Evolutionary conservation across 2,888 invertebrate genomes (phyloP).

Genomic region (Eristalis intricaria): DNA sequence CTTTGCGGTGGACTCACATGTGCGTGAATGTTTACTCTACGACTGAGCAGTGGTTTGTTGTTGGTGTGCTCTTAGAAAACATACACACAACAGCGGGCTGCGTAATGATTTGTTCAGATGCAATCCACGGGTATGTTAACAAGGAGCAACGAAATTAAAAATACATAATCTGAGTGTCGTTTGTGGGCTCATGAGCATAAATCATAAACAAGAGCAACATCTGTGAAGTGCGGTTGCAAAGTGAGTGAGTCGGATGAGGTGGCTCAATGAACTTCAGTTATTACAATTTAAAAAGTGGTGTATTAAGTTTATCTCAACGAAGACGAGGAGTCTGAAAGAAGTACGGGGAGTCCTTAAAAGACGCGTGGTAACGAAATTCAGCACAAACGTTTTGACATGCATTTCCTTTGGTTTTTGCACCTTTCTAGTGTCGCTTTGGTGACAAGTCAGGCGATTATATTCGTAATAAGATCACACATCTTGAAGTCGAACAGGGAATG

Average conservation of each 20-base stretch:
- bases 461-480: too few relatives aligned
- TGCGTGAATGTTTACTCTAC: slow-evolving; percentile 58
- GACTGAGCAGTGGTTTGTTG: slow-evolving; percentile 63
- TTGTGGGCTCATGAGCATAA: slow-evolving; percentile 61
- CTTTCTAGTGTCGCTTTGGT: too few relatives aligned
- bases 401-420: too few relatives aligned
- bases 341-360: background rate
- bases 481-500: too few relatives aligned
- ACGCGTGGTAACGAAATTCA: too few relatives aligned
- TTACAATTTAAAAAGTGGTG: background rate
- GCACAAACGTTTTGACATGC: too few relatives aligned
- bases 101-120: slow-evolving; percentile 38
- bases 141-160: slow-evolving; percentile 50
- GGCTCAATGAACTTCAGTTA: background rate
- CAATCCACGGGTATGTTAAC: slow-evolving; percentile 43
- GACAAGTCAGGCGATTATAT: too few relatives aligned
- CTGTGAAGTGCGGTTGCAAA: slow-evolving; percentile 58
- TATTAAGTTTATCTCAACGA: background rate
- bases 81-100: slow-evolving; percentile 44
- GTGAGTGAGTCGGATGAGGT: slow-evolving; percentile 3
- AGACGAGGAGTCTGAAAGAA: background rate
- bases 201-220: slow-evolving; percentile 61
- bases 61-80: slow-evolving; percentile 68
- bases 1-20: slow-evolving; percentile 63
- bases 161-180: slow-evolving; percentile 64